These are phyloP conservation scores for Orthosia gothica DNA, from an alignment of 2,888 invertebrate genomes.

Conservation along the genomic window DNA sequence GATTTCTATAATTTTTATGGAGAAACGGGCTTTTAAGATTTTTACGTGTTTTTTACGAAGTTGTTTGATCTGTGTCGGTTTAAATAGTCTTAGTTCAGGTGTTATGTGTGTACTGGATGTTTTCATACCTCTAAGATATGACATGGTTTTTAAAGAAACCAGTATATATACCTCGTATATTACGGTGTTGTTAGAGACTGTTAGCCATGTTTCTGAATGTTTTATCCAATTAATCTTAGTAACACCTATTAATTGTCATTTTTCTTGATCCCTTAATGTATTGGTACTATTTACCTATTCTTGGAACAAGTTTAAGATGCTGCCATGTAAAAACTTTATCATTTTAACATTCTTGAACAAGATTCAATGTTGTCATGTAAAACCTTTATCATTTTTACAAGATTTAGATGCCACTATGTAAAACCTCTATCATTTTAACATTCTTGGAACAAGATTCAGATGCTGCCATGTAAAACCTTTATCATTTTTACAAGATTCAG, in stretches of 20 bases:
- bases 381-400: too few relatives aligned
- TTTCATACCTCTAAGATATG: not conserved
- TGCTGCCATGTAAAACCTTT: not conserved
- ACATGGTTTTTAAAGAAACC: slow-evolving; percentile 9
- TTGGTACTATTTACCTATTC: too few relatives aligned
- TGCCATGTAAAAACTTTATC: not conserved
- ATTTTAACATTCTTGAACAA: not conserved
- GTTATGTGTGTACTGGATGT: slow-evolving; percentile 6
- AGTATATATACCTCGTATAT: not conserved
- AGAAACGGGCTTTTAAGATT: slow-evolving; percentile 10
- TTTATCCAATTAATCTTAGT: too few relatives aligned
- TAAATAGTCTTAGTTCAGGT: slow-evolving; percentile 2
- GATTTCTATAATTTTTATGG: slow-evolving; percentile 42
- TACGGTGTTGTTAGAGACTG: not conserved
- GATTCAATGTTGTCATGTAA: too few relatives aligned
- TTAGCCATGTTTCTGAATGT: not conserved
- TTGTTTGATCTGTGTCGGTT: slow-evolving; percentile 3
- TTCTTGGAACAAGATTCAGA: too few relatives aligned
- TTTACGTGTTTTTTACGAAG: slow-evolving; percentile 1
- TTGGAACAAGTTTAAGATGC: too few relatives aligned
- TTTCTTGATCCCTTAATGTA: too few relatives aligned
- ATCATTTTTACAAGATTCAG: not conserved
- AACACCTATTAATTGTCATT: too few relatives aligned
- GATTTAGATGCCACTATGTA: too few relatives aligned
- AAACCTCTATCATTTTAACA: too few relatives aligned